Evolutionary conservation across 1,140 invertebrate species (phyloP).

Genomic region (Euwallacea fornicatus): DNA sequence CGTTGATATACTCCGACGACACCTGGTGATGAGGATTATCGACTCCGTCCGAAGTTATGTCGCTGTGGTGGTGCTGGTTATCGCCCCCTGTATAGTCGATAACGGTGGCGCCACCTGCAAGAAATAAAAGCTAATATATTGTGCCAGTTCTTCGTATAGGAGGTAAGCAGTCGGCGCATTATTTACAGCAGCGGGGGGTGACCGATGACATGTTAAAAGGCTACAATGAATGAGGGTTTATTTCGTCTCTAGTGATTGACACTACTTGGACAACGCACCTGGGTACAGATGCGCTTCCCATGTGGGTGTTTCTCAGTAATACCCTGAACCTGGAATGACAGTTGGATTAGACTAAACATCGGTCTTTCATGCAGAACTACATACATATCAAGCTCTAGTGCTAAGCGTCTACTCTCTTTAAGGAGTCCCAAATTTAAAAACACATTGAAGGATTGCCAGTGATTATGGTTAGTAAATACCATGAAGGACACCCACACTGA

Average conservation of each 20-base stretch:
- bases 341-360: slow-evolving; percentile 5
- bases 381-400: not conserved
- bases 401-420: not conserved
- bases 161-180: not conserved
- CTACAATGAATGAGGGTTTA: not conserved
- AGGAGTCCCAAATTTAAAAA: too few species aligned
- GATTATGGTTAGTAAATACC: too few species aligned
- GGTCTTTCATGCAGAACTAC: not conserved
- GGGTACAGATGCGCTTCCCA: slow-evolving; percentile 12
- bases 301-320: slow-evolving; percentile 15
- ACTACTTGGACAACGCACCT: slow-evolving; percentile 23
- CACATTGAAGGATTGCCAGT: too few species aligned
- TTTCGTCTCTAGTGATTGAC: not conserved
- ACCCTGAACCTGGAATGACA: not conserved
- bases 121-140: slow-evolving; percentile 49
- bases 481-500: too few species aligned
- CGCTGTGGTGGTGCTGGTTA: slow-evolving; percentile 53
- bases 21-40: slow-evolving; percentile 62
- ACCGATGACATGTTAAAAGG: too few species aligned
- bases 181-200: too few species aligned
- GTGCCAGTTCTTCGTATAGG: slow-evolving; percentile 6
- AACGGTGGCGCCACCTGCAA: slow-evolving; percentile 61
- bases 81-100: slow-evolving; percentile 59
- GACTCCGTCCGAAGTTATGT: slow-evolving; percentile 51
- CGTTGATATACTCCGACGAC: slow-evolving; percentile 60